phyloP scores from a whole-genome alignment of 1,140 invertebrate species.

The Eurosta solidaginis region DNA sequence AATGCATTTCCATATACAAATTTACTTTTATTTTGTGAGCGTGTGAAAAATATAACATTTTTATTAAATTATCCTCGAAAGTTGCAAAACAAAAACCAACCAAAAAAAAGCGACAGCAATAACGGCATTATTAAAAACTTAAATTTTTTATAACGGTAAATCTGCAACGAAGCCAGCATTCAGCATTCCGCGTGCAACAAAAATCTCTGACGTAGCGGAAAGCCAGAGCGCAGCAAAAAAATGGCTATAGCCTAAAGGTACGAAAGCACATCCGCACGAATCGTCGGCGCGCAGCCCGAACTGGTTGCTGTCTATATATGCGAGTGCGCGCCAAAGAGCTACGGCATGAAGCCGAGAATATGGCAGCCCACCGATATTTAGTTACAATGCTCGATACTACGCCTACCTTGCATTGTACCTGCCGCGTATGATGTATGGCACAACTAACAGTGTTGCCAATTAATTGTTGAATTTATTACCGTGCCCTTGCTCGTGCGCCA shows the following conservation, averaged over 20 bases:
- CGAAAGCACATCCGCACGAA: not conserved
- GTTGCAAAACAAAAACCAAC: constrained; percentile 22
- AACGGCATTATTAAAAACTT: constrained; percentile 28
- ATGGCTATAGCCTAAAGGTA: not conserved
- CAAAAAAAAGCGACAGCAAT: too few species aligned
- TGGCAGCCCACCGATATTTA: too few species aligned
- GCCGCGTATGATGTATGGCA: not conserved
- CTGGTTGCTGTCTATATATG: not conserved
- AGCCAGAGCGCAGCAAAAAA: not conserved
- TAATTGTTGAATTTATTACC: constrained; percentile 25
- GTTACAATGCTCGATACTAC: too few species aligned
- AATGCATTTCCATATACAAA: too few species aligned
- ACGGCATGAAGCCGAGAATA: too few species aligned
- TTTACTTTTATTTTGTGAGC: not conserved
- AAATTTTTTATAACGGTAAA: constrained; percentile 3
- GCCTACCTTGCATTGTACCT: too few species aligned
- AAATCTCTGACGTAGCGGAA: not conserved
- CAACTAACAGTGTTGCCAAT: constrained; percentile 22
- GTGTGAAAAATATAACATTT: constrained; percentile 16
- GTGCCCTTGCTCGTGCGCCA: not conserved
- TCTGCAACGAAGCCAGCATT: not conserved
- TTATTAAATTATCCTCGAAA: constrained; percentile 27
- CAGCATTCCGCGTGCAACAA: constrained; percentile 1
- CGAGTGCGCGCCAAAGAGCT: not conserved
- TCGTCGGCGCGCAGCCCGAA: not conserved